Evolutionary conservation across 2,797 vertebrate genomes (phyloP), one percentile per base, ranked within the genome.

Genomic region (Bradypus variegatus): DNA sequence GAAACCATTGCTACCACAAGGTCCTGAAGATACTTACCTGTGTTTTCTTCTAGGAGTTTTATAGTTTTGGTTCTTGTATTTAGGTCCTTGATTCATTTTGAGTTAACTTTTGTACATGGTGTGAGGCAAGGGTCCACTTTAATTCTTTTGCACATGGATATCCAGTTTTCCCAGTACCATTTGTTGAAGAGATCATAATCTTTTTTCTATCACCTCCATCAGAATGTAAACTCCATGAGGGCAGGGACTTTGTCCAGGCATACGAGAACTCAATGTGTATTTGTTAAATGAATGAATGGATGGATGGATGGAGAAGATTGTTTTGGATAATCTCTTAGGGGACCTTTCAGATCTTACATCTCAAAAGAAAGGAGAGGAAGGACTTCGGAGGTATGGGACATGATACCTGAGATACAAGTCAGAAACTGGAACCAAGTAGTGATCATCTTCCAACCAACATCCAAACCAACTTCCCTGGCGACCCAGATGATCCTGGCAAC

Each of bases 341-440:
- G 55, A 53, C 6, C 33, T 90, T 91, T 25, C 65, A 58, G 38
- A 13, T 84, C 69, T 78, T 75, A 62, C 64, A 60, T 60, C 50
- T 83, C 48, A 73, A 86, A 48, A 88, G 45, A 79, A 69, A 80
- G 18, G 70, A 45, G 31, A 64, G 53, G 73, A 69, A 64, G 41
- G 62, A 90, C 55, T 62, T 0, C 53, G 36, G 16, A 29, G 18
- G 7, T 33, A 88, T 73, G 36, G 60, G 33, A 33, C 2, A 0
- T 9, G 31, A 41, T 31, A 50, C 13, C 18, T 23, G 73, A 79
- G 83, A 48, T 3, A 90, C 41, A 5, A 86, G 64, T 58, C 65
- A 78, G 88, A 91, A 53, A 65, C 15, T n/a, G 19, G 91, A 88
- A 76, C 80, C 45, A 73, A 55, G 3, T 9, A 33, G 14, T 8